Base-by-base conservation (phyloP, 2,797 vertebrate species). In the Phalanger gymnotis region DNA sequence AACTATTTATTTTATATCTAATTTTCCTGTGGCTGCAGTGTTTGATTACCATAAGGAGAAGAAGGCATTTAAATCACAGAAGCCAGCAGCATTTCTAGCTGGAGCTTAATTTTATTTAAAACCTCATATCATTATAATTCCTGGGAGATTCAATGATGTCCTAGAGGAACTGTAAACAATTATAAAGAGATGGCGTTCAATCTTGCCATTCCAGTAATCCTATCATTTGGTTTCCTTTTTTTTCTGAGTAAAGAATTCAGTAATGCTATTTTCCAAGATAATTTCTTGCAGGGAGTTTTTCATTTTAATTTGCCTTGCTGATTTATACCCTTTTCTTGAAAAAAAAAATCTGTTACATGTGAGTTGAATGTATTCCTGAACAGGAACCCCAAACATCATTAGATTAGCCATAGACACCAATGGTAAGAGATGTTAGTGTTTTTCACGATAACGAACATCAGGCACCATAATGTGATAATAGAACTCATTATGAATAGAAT, bases 51-150 rank as follows among this genome's bases (percentile, higher is more conserved):
- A 94, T 93, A 92, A 92, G 52, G 87, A 73, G 95, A 96, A 98
- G 97, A n/a, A 96, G 2, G 0, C 14, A 95, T 96, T n/a, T 94
- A 96, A 97, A 94, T 97, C 91, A 95, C 19, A 97, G 52, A 25
- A 97, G 90, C 30, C 3, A 91, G 89, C 92, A 97, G 92, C 53
- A 16, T 94, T 96, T 91, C 81, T 94, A 91, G 25, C 54, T 51
- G 51, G 40, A 87, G 73, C 73, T 97, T 92, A 56, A 30, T 55
- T 94, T 95, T 92, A 91, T 95, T 97, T 93, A 93, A 97, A 87
- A 87, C 73, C 73, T 87, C 73, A 51, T 87, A 87, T 87, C 73
- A 87, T 87, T 87, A 87, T 87, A 87, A 96, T 92, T 96, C 53
- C 91, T 96, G 95, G 58, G 81, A 30, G 54, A 96, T 96, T 92